Conservation (phyloP, 1,140 invertebrate genomes). For the Hetaerina americana region DNA sequence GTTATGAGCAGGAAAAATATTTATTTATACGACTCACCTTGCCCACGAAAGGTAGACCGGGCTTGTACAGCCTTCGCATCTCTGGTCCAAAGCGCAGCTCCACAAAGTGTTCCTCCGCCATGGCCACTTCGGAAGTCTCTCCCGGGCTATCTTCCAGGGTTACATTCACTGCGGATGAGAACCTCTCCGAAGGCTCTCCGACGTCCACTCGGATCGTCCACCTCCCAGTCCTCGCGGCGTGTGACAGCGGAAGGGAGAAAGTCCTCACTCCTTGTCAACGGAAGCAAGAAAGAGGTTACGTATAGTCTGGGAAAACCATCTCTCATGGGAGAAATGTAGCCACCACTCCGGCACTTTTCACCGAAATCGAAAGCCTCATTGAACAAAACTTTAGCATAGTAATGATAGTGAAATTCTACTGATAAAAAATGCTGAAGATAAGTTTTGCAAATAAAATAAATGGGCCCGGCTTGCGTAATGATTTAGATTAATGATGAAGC, state of each 20-base stretch:
- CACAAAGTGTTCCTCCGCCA: constrained; percentile 49
- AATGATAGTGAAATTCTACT: too few species aligned
- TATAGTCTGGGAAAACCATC: too few species aligned
- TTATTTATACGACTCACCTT: too few species aligned
- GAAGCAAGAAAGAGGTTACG: background rate
- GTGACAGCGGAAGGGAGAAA: constrained; percentile 35
- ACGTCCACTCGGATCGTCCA: constrained; percentile 42
- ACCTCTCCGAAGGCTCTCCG: constrained; percentile 29
- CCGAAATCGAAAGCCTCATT: too few species aligned
- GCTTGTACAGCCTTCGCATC: constrained; percentile 46
- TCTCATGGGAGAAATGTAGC: too few species aligned
- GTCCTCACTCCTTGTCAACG: constrained; percentile 37
- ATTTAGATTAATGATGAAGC: too few species aligned
- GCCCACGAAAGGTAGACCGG: constrained; percentile 45
- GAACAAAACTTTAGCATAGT: too few species aligned
- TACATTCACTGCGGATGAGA: constrained; percentile 32
- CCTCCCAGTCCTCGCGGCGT: constrained; percentile 34
- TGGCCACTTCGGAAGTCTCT: constrained; percentile 34
- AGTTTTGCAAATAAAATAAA: too few species aligned
- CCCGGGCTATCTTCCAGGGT: constrained; percentile 15
- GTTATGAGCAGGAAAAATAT: too few species aligned
- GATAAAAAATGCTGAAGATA: too few species aligned
- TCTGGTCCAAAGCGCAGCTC: constrained; percentile 45
- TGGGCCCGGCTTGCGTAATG: too few species aligned
- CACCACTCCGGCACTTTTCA: too few species aligned